Evolutionary conservation across 2,888 invertebrate species (phyloP).

Genomic region (Pseudococcus jackbeardsleyi): DNA sequence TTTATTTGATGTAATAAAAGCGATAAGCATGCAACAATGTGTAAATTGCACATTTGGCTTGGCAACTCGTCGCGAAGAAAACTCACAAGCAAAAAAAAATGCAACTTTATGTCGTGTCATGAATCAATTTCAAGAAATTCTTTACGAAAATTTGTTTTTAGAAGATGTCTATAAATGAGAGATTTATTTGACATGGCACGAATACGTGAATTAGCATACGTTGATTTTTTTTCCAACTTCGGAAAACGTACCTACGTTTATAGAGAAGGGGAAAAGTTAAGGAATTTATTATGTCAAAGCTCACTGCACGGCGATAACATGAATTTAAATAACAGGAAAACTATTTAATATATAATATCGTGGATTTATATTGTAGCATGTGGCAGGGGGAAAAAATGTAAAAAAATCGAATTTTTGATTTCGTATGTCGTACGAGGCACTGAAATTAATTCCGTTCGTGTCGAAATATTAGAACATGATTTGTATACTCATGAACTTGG

Average conservation of each 20-base stretch:
- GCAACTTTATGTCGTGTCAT: background rate
- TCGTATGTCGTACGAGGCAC: conserved; percentile 1
- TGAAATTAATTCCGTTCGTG: conserved; percentile 5
- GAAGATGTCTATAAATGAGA: conserved; percentile 32
- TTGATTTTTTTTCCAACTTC: background rate
- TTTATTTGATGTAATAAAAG: background rate
- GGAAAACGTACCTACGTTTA: background rate
- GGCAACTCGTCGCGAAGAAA: conserved; percentile 1
- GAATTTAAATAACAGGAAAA: conserved; percentile 48
- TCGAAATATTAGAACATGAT: background rate
- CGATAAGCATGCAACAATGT: conserved; percentile 31
- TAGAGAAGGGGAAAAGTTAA: background rate
- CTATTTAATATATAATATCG: conserved; percentile 15
- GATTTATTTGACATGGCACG: conserved; percentile 38
- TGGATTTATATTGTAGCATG: conserved; percentile 29
- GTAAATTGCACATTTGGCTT: conserved; percentile 40
- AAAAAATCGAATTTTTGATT: background rate
- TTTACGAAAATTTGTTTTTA: conserved; percentile 12
- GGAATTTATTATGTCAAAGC: conserved; percentile 39
- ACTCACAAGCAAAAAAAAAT: too few species aligned
- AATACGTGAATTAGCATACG: conserved; percentile 47
- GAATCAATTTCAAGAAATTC: conserved; percentile 1
- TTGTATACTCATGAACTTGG: background rate
- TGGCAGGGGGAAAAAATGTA: background rate
- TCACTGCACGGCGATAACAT: background rate